Percentiles rank a stretch among this genome's conserved stretches.
phyloP scores from a whole-genome alignment of 1,140 invertebrate genomes.

The Cataglyphis hispanica region DNA sequence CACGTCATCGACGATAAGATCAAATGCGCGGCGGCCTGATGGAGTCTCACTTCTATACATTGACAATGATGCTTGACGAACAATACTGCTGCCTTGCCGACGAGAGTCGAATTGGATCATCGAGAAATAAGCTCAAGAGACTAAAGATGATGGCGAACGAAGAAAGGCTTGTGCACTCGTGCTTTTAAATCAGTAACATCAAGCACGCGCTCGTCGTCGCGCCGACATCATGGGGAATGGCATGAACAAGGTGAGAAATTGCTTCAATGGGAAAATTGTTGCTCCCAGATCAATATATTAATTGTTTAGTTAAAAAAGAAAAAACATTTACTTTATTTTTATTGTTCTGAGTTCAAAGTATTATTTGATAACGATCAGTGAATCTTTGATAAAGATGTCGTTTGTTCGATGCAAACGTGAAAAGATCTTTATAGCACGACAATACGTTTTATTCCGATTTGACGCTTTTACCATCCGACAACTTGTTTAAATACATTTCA shows the following conservation, averaged over 20 bases:
- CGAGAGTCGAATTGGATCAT: constrained; percentile 63
- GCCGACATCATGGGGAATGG: constrained; percentile 90
- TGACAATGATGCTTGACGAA: constrained; percentile 65
- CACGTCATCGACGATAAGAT: constrained; percentile 36
- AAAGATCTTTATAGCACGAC: not conserved
- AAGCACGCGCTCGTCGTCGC: not conserved
- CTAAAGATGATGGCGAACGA: constrained; percentile 67
- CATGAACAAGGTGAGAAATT: constrained; percentile 91
- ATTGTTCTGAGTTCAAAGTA: too few relatives aligned
- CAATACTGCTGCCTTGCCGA: constrained; percentile 30
- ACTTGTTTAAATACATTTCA: not conserved
- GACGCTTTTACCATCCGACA: not conserved
- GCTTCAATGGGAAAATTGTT: not conserved
- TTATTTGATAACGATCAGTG: too few relatives aligned
- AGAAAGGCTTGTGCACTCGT: constrained; percentile 20
- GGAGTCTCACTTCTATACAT: constrained; percentile 9
- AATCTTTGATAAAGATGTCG: not conserved
- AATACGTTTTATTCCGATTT: not conserved
- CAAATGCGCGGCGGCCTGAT: constrained; percentile 6
- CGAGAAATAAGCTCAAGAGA: constrained; percentile 71
- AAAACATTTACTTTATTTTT: not conserved
- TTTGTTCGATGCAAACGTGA: not conserved
- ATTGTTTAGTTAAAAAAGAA: not conserved
- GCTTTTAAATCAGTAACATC: constrained; percentile 48
- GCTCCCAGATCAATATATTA: constrained; percentile 2